Conservation (phyloP, 2,113 vertebrate species). For the Leuciscus idus region DNA sequence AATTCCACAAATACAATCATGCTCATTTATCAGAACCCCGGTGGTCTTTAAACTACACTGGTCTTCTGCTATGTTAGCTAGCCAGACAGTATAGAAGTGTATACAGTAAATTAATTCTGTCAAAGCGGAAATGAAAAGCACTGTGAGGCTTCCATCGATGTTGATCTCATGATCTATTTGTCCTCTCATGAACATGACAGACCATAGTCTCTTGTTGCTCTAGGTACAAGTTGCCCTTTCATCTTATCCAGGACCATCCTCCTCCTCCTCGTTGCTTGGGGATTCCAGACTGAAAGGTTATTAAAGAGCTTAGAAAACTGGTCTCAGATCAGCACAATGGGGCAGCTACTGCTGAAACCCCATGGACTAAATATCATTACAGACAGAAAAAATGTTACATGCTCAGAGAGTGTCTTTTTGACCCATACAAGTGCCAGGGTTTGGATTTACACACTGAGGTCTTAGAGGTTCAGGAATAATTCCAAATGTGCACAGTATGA, state of each 20-base stretch:
- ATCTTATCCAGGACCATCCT: not conserved
- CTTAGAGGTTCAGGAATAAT: not conserved
- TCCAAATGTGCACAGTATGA: conserved; percentile 28
- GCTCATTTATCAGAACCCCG: not conserved
- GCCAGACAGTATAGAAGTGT: not conserved
- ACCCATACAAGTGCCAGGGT: not conserved
- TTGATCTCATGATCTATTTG: not conserved
- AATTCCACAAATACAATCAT: not conserved
- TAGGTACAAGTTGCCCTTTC: not conserved
- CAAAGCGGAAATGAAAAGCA: not conserved
- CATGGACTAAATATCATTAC: not conserved
- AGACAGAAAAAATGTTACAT: conserved; percentile 7
- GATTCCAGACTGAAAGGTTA: not conserved
- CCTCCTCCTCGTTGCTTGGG: not conserved
- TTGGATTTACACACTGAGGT: not conserved
- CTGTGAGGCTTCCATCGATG: not conserved
- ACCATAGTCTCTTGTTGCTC: not conserved
- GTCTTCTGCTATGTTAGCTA: not conserved
- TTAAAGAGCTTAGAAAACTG: not conserved
- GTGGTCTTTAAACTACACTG: not conserved
- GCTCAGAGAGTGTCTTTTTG: not conserved
- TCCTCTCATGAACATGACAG: not conserved
- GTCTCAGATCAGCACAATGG: not conserved
- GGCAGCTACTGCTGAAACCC: not conserved
- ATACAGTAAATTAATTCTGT: conserved; percentile 3